Conservation (phyloP, 2,113 vertebrate genomes). For the Brachyistius frenatus region DNA sequence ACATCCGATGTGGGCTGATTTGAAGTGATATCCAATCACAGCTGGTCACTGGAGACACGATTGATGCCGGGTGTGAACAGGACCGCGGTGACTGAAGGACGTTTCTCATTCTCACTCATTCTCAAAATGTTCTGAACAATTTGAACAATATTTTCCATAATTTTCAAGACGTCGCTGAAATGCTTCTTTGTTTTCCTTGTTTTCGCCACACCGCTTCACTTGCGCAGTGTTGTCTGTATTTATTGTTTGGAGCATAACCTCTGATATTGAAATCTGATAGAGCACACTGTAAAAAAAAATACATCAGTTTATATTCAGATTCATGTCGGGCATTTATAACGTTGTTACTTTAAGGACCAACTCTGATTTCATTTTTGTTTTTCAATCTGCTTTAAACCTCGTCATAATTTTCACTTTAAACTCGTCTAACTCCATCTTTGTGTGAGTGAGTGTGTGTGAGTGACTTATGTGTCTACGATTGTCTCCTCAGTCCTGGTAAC, state of each 20-base stretch:
- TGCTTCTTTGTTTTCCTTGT: neutral
- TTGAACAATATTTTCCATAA: neutral
- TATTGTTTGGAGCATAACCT: slow-evolving; percentile 51
- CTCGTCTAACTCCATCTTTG: neutral
- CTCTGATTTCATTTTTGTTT: neutral
- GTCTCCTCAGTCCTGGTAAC: slow-evolving; percentile 37
- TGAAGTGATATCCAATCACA: too few relatives aligned
- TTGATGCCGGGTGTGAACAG: too few relatives aligned
- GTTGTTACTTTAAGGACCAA: neutral
- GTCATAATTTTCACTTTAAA: slow-evolving; percentile 28
- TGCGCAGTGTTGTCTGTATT: slow-evolving; percentile 50
- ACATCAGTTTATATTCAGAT: slow-evolving; percentile 15
- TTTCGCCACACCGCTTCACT: slow-evolving; percentile 17
- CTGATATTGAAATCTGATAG: slow-evolving; percentile 27
- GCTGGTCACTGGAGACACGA: too few relatives aligned
- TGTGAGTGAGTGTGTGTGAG: neutral
- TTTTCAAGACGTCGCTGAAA: neutral
- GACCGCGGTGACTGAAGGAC: neutral
- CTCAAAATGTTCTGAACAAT: neutral
- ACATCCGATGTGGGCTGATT: too few relatives aligned
- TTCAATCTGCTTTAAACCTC: neutral
- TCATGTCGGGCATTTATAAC: slow-evolving; percentile 20
- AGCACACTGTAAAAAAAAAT: slow-evolving; percentile 44
- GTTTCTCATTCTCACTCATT: neutral
- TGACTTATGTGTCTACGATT: neutral